Evolutionary conservation across 2,797 vertebrate genomes (phyloP), one percentile per base, ranked within the genome.

Genomic region (Esox masquinongy): DNA sequence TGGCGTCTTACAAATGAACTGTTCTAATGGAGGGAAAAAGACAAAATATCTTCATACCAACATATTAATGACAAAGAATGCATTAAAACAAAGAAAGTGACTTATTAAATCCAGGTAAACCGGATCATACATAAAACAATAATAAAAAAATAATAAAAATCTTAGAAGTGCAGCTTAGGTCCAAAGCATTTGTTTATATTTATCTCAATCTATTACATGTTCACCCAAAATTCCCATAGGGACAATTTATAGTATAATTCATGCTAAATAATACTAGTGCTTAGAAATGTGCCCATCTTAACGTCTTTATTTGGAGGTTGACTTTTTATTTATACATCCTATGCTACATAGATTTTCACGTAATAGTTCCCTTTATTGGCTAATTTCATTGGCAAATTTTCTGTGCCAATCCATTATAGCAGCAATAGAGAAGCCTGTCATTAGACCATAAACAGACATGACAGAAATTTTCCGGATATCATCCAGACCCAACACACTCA

Each of bases 1-100:
- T 50, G 96, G 88, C 4, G 92, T 95, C 86, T 93, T 93, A 85
- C 98, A 99, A 43, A 88, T 90, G 73, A 98, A 99, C 56, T 91
- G 90, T 6, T 63, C 85, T 71, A 14, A 11, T 47, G 90, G 94
- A 95, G 6, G 12, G 78, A 39, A 70, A 26, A 70, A 29, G 68
- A 70, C 64, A 12, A 22, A n/a, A 47, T 69, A 69, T 24, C 17
- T 39, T 39, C 4, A 69, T 5, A 22, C 68, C 12, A 24, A 43
- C 36, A 43, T 22, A 22, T 1, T 64, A 70, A 63, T 19, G 68
- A 11, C 47, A 34, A 34, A 31, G 26, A 34, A 34, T 14, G 26
- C 16, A 34, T 39, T 53, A 0, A 53, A 4, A 53, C 66, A 59
- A 72, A 61, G 63, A 66, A 26, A 66, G 63, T 34, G 15, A 63